phyloP scores from a whole-genome alignment of 2,113 vertebrate genomes.

The Cochlearius cochlearius region DNA sequence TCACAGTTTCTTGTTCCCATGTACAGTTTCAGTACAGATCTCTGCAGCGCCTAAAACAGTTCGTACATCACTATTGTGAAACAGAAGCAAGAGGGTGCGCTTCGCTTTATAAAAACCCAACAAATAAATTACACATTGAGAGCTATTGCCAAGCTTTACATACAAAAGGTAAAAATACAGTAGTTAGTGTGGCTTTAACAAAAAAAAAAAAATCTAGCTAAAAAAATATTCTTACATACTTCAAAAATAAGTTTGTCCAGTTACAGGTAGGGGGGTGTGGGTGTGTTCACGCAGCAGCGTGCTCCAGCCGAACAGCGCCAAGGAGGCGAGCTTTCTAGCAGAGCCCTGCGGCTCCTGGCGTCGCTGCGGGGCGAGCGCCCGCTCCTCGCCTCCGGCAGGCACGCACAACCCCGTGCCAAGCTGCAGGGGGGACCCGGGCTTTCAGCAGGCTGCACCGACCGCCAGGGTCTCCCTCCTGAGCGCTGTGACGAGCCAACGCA shows the following conservation, averaged over 20 bases:
- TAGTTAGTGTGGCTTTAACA: slow-evolving; percentile 58
- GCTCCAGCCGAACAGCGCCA: neutral
- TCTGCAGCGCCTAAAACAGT: slow-evolving; percentile 49
- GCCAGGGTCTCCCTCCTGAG: too few relatives aligned
- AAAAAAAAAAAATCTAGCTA: slow-evolving; percentile 23
- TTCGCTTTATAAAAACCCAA: slow-evolving; percentile 45
- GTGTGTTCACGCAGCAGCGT: neutral
- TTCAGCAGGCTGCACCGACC: neutral
- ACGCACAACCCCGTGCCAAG: accelerated
- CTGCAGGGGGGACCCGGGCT: neutral
- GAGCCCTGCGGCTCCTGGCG: neutral
- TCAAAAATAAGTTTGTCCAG: slow-evolving; percentile 58
- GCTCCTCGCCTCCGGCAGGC: neutral
- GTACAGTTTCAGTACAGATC: slow-evolving; percentile 52
- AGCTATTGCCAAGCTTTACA: slow-evolving; percentile 66
- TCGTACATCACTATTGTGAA: slow-evolving; percentile 16
- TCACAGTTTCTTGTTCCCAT: slow-evolving; percentile 49
- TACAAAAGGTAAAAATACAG: slow-evolving; percentile 72
- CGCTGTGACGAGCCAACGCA: neutral
- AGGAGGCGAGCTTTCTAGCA: neutral
- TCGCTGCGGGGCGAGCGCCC: neutral
- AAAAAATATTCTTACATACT: slow-evolving; percentile 36
- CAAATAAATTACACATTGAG: slow-evolving; percentile 76
- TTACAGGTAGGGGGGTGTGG: neutral
- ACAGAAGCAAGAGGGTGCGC: slow-evolving; percentile 42